Base-by-base conservation (phyloP, 2,113 vertebrate genomes). In the Gadus chalcogrammus region DNA sequence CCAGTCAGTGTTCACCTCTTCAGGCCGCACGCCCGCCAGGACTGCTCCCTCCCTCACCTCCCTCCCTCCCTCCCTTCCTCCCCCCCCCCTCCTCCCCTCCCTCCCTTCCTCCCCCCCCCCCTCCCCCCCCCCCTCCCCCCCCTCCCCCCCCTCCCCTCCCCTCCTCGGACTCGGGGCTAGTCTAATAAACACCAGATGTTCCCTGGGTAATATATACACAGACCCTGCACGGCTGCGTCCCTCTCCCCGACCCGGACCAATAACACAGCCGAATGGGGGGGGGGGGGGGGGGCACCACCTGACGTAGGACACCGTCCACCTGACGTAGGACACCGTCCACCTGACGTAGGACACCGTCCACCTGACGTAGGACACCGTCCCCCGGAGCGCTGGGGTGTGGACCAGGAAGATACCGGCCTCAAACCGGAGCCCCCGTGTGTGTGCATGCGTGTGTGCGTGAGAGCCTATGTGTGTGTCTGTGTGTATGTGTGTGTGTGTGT, bases 121-220 rank as follows among this genome's bases (percentile, higher is more conserved):
- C 22, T 24, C 22, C 22, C 1, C 2, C 22, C 22, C 22, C 31
- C 31, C 31, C 31, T 6, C 31, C 31, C 31, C 31, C 4, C 42
- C 42, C 7, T 9, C 9, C 42, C 42, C 1, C 6, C 6, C 42
- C 11, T 1, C 42, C 11, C 42, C 42, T 13, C 11, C 42, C 42
- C 42, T 48, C 78, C 72, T 77, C 31, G 72, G 82, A 79, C 80
- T 83, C 88, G 88, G 83, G 56, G 86, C 82, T 69, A 81, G 85
- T 70, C 86, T 91, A 92, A 93, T 92, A 88, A 91, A 90, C 90
- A 90, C 85, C 91, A 92, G 90, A 92, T 93, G 91, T 92, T 92
- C 83, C 70, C 72, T 71, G 74, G 84, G 82, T 90, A 88, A 90
- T 86, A 85, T 91, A 90, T 87, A 91, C 87, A 91, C 74, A 86